Evolutionary conservation across 2,113 vertebrate species (phyloP).

Genomic region (Sitta europaea): DNA sequence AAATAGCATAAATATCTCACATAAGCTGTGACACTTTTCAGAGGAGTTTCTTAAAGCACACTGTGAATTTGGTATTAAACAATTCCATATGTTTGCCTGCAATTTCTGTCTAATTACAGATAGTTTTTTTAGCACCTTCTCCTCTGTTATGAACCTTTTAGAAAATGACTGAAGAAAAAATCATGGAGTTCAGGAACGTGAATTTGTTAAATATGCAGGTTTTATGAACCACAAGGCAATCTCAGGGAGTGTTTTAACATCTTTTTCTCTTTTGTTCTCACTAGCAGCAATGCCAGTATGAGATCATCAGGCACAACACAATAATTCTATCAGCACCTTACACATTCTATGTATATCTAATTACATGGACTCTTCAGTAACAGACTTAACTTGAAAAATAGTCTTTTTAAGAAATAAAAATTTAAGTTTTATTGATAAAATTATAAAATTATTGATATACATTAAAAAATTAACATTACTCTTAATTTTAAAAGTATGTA

Average conservation of each 20-base stretch:
- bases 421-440: background rate
- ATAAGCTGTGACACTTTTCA: background rate
- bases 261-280: background rate
- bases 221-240: background rate
- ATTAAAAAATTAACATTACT: background rate
- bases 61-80: background rate
- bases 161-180: background rate
- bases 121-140: background rate
- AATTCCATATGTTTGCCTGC: background rate
- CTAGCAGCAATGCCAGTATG: background rate
- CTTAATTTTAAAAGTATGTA: background rate
- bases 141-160: background rate
- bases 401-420: background rate
- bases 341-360: background rate
- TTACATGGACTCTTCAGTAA: background rate
- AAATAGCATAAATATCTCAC: background rate
- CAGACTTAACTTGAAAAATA: background rate
- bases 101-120: background rate
- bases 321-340: background rate
- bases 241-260: background rate
- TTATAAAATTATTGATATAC: no score
- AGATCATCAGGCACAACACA: background rate
- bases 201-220: background rate
- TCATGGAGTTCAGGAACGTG: background rate
- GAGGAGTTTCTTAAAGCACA: background rate